These are phyloP conservation scores for Amazonetta brasiliensis DNA, from an alignment of 2,797 vertebrate species.

Conservation along the genomic window DNA sequence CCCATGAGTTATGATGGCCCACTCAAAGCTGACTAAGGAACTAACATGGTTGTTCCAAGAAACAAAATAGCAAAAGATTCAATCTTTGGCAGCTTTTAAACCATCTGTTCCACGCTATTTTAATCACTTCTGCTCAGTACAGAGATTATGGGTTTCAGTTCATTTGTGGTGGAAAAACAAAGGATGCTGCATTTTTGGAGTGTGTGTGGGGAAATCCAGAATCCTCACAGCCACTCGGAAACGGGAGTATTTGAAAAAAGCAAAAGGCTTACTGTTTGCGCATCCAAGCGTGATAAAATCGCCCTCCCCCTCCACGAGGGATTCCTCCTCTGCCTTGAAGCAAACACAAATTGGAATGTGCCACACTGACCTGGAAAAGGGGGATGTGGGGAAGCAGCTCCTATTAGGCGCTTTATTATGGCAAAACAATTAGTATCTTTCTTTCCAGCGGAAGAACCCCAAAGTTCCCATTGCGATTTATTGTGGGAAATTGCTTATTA, in stretches of 20 bases:
- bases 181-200: slow-evolving; percentile 33
- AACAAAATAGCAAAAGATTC: slow-evolving; percentile 52
- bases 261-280: neutral
- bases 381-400: slow-evolving; percentile 41
- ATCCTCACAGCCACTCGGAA: neutral
- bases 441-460: neutral
- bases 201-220: slow-evolving; percentile 1
- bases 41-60: slow-evolving; percentile 30
- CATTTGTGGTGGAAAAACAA: slow-evolving; percentile 54
- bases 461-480: neutral
- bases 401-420: slow-evolving; percentile 71
- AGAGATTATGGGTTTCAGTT: slow-evolving; percentile 49
- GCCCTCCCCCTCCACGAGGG: slow-evolving; percentile 72
- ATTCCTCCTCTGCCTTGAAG: slow-evolving; percentile 82
- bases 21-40: slow-evolving; percentile 56
- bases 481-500: slow-evolving; percentile 19
- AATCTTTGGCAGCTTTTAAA: slow-evolving; percentile 55
- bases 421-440: slow-evolving; percentile 56
- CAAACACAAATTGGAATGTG: slow-evolving; percentile 82
- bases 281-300: neutral
- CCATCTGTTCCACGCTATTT: slow-evolving; percentile 66
- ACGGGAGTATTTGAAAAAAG: neutral
- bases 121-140: slow-evolving; percentile 46
- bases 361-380: slow-evolving; percentile 75
- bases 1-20: neutral